These are phyloP conservation scores for Trichonephila inaurata DNA, from an alignment of 1,140 invertebrate genomes.

Conservation along the genomic window DNA sequence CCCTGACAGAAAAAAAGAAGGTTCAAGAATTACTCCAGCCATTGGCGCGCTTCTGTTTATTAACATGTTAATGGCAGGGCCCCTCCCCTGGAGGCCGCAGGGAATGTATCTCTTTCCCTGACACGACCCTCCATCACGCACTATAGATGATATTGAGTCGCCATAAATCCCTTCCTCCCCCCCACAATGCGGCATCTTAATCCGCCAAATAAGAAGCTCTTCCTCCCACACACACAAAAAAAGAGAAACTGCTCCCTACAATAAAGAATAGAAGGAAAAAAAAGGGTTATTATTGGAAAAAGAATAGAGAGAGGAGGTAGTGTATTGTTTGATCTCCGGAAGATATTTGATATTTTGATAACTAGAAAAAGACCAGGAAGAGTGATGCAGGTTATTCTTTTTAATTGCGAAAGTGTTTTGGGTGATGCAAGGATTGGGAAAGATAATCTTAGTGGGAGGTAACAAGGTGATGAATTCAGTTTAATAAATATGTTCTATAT, in stretches of 20 bases:
- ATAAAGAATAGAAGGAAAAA: background rate
- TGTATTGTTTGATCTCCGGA: background rate
- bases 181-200: slow-evolving; percentile 31
- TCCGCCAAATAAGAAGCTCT: slow-evolving; percentile 54
- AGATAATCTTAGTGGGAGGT: too few relatives aligned
- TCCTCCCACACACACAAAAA: background rate
- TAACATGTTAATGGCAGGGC: slow-evolving; percentile 74
- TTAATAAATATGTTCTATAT: too few relatives aligned
- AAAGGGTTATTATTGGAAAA: slow-evolving; percentile 31
- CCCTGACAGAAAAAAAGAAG: slow-evolving; percentile 33
- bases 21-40: slow-evolving; percentile 28
- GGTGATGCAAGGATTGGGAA: too few relatives aligned
- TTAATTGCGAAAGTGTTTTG: too few relatives aligned
- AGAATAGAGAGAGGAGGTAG: background rate
- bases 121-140: slow-evolving; percentile 68
- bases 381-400: background rate
- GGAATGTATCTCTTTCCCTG: slow-evolving; percentile 66
- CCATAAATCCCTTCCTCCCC: slow-evolving; percentile 63
- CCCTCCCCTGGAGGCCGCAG: background rate
- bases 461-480: too few relatives aligned
- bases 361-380: background rate
- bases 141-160: slow-evolving; percentile 73
- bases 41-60: slow-evolving; percentile 75
- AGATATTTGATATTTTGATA: slow-evolving; percentile 6
- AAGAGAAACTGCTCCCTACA: background rate